A percentile compares a stretch with the other conserved stretches of the same genome.
phyloP scores from a whole-genome alignment of 2,797 vertebrate genomes.

The Peromyscus aztecus region DNA sequence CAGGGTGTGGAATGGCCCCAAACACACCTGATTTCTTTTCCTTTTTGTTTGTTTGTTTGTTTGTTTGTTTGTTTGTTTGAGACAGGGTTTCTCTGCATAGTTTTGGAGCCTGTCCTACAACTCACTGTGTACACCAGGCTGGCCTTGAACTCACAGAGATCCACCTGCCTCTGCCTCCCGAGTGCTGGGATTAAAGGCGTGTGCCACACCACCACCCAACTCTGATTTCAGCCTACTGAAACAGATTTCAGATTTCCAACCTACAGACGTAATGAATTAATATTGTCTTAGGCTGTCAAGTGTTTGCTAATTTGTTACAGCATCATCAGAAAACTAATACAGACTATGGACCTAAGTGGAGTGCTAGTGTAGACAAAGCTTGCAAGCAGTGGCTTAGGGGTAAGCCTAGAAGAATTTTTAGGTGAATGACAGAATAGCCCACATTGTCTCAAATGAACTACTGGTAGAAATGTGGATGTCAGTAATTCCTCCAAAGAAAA shows the following conservation, averaged over 20 bases:
- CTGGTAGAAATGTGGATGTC: not conserved
- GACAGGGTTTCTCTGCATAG: no score
- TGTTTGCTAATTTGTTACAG: slow-evolving; percentile 14
- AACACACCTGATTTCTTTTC: not conserved
- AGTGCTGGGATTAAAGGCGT: no score
- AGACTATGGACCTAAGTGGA: not conserved
- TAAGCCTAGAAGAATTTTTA: not conserved
- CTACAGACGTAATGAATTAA: not conserved
- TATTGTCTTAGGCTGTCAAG: not conserved
- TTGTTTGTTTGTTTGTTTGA: no score
- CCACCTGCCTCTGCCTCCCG: no score
- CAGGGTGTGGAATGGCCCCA: not conserved
- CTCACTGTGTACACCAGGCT: no score
- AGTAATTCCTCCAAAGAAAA: not conserved
- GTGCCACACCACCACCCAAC: no score
- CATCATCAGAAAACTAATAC: not conserved
- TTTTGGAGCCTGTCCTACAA: no score
- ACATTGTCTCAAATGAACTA: not conserved
- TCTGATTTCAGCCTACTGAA: not conserved
- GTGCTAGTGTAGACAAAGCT: not conserved
- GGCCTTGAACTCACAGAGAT: no score
- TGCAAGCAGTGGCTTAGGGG: not conserved
- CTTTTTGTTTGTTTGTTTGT: accelerated
- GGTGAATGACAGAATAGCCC: not conserved
- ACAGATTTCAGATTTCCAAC: not conserved